Evolutionary conservation across 1,140 invertebrate species (phyloP), one percentile per base, ranked within the genome.

Genomic region (Vollenhovia emeryi): DNA sequence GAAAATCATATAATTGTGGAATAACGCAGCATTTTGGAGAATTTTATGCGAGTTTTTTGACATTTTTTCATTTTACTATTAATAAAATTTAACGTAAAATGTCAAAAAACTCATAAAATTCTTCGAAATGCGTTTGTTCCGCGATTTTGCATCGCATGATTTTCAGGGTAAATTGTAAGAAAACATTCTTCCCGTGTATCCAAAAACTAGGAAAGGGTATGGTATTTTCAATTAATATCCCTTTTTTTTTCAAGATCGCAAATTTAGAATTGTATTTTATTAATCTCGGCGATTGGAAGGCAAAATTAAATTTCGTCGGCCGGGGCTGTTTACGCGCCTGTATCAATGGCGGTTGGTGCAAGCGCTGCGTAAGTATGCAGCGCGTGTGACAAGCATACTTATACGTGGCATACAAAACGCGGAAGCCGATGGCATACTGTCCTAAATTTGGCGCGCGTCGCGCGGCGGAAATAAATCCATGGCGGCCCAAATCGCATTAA

Each of bases 381-480:
- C 24, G 80, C 85, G 85, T 66, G 85, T 66, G 50, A 55, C 60
- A 64, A 82, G 62, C 62, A 66, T 66, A 66, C 62, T 66, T 66
- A n/a, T n/a, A 69, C 85, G 74, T 48, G 75, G 55, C 62, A 66
- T 66, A 66, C 62, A 21, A 69, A 84, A 76, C 74, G 85, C 52
- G 62, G 85, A 60, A 87, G 88, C 84, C 87, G 84, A 89, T 71
- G 85, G 89, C 88, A 87, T 83, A 57, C 60, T 89, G 88, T 87
- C 87, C 88, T 85, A 89, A 89, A 89, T 89, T 62, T 69, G 85
- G 85, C 79, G 9, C 73, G 68, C 30, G 79, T 86, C 83, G 50
- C 48, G 84, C 84, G 55, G 75, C 55, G 45, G 75, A 89, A 89
- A 89, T 89, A 89, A 89, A 86, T 89, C 68, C 84, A 78, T 87